Percentiles rank a stretch among this genome's conserved stretches.
These are phyloP conservation scores for Drosophila lini DNA, from an alignment of 1,140 invertebrate genomes.

Conservation along the genomic window DNA sequence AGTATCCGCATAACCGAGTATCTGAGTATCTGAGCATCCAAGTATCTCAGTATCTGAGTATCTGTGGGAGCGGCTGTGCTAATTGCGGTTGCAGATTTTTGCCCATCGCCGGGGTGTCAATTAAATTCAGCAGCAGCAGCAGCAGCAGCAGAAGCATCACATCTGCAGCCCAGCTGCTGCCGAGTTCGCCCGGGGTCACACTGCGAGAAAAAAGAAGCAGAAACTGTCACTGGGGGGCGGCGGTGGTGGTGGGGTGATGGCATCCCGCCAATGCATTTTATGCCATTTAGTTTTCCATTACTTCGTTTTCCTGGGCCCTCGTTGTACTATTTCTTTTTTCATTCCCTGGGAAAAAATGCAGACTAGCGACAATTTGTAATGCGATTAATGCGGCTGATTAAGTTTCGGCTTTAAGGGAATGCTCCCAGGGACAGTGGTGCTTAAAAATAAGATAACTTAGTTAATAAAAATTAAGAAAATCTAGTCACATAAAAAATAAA, in stretches of 20 bases:
- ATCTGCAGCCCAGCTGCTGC: slow-evolving; percentile 41
- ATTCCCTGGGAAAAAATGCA: slow-evolving; percentile 56
- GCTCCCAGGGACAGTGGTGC: slow-evolving; percentile 8
- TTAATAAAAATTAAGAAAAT: neutral
- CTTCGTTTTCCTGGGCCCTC: slow-evolving; percentile 32
- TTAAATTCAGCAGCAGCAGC: slow-evolving; percentile 60
- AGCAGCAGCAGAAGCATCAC: slow-evolving; percentile 34
- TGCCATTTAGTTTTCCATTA: slow-evolving; percentile 72
- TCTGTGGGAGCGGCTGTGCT: slow-evolving; percentile 50
- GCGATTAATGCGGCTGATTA: slow-evolving; percentile 76
- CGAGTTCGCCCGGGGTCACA: slow-evolving; percentile 33
- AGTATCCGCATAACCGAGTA: neutral
- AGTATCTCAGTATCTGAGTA: slow-evolving; percentile 8
- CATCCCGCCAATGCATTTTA: slow-evolving; percentile 68
- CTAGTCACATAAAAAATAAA: neutral
- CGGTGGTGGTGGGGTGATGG: slow-evolving; percentile 37
- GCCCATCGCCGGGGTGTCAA: slow-evolving; percentile 70
- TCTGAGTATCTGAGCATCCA: neutral
- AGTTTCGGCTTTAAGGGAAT: slow-evolving; percentile 53
- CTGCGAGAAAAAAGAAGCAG: slow-evolving; percentile 24
- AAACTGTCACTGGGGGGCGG: slow-evolving; percentile 23
- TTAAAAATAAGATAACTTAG: neutral
- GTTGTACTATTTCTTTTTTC: neutral
- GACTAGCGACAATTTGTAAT: slow-evolving; percentile 72
- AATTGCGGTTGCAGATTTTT: slow-evolving; percentile 76